Percentiles rank a stretch among this genome's conserved stretches.
Conservation (phyloP, 2,888 invertebrate genomes). For the Chloroclysta siterata region DNA sequence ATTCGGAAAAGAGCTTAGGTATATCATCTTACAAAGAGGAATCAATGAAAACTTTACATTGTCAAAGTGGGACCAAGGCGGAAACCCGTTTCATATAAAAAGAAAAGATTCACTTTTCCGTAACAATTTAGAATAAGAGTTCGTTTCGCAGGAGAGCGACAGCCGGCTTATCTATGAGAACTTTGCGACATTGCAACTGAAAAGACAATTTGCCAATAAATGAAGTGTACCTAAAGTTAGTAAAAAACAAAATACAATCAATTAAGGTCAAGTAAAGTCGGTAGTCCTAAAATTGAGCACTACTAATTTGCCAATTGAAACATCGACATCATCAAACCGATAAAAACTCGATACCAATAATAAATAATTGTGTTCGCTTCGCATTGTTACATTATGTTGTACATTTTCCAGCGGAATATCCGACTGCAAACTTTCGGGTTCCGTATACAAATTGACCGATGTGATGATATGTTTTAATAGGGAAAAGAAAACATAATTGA, state of each 20-base stretch:
- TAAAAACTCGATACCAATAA: too few relatives aligned
- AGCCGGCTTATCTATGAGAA: background rate
- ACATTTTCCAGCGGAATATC: background rate
- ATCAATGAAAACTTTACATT: background rate
- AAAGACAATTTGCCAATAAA: too few relatives aligned
- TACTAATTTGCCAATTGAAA: too few relatives aligned
- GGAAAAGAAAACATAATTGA: background rate
- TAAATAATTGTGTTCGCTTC: background rate
- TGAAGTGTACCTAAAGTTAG: too few relatives aligned
- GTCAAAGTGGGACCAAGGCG: background rate
- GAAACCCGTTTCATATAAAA: background rate
- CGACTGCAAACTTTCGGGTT: background rate
- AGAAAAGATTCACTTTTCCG: background rate
- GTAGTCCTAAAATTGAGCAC: too few relatives aligned
- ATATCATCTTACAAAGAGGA: background rate
- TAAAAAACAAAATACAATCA: too few relatives aligned
- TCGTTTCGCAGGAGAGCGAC: background rate
- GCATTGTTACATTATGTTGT: background rate
- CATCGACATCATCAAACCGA: too few relatives aligned
- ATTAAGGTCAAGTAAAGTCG: too few relatives aligned
- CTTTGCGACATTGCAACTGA: background rate
- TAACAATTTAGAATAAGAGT: background rate
- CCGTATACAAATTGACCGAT: background rate
- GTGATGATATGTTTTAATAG: background rate
- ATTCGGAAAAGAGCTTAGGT: too few relatives aligned